These are phyloP conservation scores for Dynastes grantii DNA, from an alignment of 2,888 invertebrate genomes.

Conservation along the genomic window DNA sequence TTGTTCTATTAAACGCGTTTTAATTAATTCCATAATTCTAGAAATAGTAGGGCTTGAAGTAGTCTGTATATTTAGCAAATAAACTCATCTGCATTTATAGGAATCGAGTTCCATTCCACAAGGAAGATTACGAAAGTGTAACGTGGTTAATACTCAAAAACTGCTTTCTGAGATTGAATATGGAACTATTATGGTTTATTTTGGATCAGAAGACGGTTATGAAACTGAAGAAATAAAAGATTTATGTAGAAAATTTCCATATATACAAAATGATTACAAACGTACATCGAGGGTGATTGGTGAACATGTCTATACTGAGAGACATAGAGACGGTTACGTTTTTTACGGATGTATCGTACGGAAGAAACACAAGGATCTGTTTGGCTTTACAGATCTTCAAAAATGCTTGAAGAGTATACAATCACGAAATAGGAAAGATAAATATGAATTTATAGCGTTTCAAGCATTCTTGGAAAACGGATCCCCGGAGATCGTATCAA, in stretches of 20 bases:
- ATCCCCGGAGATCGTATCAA: slow-evolving; percentile 61
- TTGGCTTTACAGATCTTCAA: slow-evolving; percentile 58
- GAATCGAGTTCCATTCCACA: slow-evolving; percentile 27
- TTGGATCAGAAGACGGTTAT: slow-evolving; percentile 62
- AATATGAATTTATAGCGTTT: slow-evolving; percentile 58
- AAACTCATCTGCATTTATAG: slow-evolving; percentile 25
- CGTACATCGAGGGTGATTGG: slow-evolving; percentile 58
- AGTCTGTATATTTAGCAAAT: not conserved
- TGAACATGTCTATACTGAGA: slow-evolving; percentile 58
- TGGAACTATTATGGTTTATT: slow-evolving; percentile 65
- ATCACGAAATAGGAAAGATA: slow-evolving; percentile 54
- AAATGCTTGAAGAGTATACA: slow-evolving; percentile 57
- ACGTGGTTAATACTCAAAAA: slow-evolving; percentile 57
- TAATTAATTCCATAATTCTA: slow-evolving; percentile 2
- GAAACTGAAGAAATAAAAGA: slow-evolving; percentile 60
- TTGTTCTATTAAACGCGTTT: not conserved
- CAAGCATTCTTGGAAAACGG: slow-evolving; percentile 58
- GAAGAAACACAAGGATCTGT: slow-evolving; percentile 53
- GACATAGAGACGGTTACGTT: slow-evolving; percentile 54
- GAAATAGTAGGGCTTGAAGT: not conserved
- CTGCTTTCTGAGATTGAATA: slow-evolving; percentile 61
- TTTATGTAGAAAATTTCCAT: slow-evolving; percentile 63
- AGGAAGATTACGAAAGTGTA: slow-evolving; percentile 55
- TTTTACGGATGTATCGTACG: slow-evolving; percentile 61
- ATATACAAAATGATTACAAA: slow-evolving; percentile 60